phyloP scores from a whole-genome alignment of 2,797 vertebrate species.

The Sphaeramia orbicularis region DNA sequence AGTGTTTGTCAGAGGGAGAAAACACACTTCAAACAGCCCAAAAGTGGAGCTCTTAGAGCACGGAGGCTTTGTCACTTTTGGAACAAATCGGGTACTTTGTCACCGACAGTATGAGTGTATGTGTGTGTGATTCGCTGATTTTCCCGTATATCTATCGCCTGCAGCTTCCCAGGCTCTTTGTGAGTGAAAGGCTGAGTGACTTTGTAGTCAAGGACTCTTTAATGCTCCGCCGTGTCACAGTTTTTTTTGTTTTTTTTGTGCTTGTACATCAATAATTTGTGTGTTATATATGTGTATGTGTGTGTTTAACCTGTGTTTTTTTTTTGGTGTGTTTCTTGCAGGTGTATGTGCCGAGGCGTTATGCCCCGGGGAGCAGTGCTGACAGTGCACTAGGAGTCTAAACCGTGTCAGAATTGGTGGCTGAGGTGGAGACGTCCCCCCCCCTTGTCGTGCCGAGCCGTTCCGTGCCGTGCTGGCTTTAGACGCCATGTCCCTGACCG shows the following conservation, averaged over 20 bases:
- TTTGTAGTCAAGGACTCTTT: constrained; percentile 75
- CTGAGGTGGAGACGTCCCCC: constrained; percentile 71
- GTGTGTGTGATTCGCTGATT: constrained; percentile 63
- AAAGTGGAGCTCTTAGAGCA: constrained; percentile 64
- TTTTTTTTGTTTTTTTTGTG: constrained; percentile 39
- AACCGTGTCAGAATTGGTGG: constrained; percentile 69
- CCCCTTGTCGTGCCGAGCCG: constrained; percentile 35
- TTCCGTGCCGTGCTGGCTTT: constrained; percentile 48
- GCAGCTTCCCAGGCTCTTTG: constrained; percentile 67
- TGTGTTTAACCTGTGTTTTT: constrained; percentile 47
- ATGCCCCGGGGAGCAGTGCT: constrained; percentile 82
- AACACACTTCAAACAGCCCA: constrained; percentile 58
- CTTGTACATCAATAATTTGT: constrained; percentile 56
- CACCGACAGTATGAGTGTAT: constrained; percentile 47
- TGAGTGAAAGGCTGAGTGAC: constrained; percentile 60
- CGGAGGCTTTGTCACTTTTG: constrained; percentile 58
- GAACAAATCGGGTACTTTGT: constrained; percentile 72
- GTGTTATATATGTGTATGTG: constrained; percentile 11
- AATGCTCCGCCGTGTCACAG: constrained; percentile 63
- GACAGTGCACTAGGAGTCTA: constrained; percentile 80
- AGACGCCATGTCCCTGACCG: constrained; percentile 86
- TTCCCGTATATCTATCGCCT: constrained; percentile 69
- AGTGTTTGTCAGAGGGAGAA: constrained; percentile 50
- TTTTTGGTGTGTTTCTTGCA: constrained; percentile 50
- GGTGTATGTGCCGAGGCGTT: constrained; percentile 82